Evolutionary conservation across 1,140 invertebrate species (phyloP).

Genomic region (Drosophila azteca): DNA sequence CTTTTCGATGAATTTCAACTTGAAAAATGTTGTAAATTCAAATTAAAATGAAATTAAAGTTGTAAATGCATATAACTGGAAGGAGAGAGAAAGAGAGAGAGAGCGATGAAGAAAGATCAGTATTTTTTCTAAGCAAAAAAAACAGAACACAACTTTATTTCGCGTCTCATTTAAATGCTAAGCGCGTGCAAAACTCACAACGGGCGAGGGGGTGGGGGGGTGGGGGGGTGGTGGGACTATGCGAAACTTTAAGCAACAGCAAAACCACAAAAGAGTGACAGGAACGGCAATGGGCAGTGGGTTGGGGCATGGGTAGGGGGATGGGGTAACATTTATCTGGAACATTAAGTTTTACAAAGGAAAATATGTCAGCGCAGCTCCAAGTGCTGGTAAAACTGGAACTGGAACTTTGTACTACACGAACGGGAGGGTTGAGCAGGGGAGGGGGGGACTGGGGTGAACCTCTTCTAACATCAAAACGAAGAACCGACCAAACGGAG

Average conservation of each 20-base stretch:
- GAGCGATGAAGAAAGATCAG: no score
- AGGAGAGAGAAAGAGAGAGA: no score
- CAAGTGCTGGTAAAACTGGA: constrained; percentile 50
- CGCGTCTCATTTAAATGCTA: constrained; percentile 69
- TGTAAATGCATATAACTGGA: no score
- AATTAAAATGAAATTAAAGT: no score
- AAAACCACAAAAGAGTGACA: constrained; percentile 44
- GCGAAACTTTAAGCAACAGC: constrained; percentile 31
- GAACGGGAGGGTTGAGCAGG: background rate
- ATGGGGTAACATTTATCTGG: constrained; percentile 59
- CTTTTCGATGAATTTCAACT: no score
- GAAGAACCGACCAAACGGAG: constrained; percentile 35
- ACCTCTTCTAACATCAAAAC: constrained; percentile 56
- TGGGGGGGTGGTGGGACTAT: background rate
- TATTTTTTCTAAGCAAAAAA: constrained; percentile 13
- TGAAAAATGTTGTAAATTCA: no score
- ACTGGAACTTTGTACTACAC: constrained; percentile 24
- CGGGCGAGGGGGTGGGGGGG: background rate
- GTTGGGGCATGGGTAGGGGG: no score
- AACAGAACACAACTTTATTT: constrained; percentile 29
- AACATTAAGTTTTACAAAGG: constrained; percentile 77
- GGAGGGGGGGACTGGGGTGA: constrained; percentile 3
- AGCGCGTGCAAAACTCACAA: constrained; percentile 45
- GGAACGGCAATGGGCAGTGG: constrained; percentile 25
- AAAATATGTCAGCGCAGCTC: constrained; percentile 62